A percentile compares a stretch with the other conserved stretches of the same genome.
phyloP scores from a whole-genome alignment of 2,888 invertebrate genomes.

The Amblyjoppa proteus region DNA sequence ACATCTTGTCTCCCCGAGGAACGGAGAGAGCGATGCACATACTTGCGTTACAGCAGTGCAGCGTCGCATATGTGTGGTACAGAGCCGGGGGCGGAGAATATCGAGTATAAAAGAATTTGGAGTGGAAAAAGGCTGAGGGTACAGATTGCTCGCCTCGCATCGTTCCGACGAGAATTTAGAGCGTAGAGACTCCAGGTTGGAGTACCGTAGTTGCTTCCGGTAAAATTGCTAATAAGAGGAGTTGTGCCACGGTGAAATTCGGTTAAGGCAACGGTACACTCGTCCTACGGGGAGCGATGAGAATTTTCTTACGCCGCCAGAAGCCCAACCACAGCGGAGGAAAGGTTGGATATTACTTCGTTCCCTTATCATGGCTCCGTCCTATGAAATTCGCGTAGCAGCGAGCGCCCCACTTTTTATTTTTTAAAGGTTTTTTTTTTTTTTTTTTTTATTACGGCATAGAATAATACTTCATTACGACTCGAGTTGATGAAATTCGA shows the following conservation, averaged over 20 bases:
- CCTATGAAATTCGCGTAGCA: not conserved
- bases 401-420: not conserved
- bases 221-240: constrained; percentile 5
- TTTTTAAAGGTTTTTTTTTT: not conserved
- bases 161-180: not conserved
- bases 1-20: not conserved
- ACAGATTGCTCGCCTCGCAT: not conserved
- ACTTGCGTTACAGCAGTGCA: not conserved
- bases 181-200: not conserved
- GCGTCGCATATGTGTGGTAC: not conserved
- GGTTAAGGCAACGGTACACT: not conserved
- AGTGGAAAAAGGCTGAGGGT: not conserved
- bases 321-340: not conserved
- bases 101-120: not conserved
- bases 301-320: not conserved
- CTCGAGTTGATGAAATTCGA: not conserved
- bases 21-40: not conserved
- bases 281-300: not conserved
- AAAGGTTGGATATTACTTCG: constrained; percentile 2
- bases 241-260: constrained; percentile 6
- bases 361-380: not conserved
- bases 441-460: not conserved
- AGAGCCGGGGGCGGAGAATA: not conserved
- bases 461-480: not conserved
- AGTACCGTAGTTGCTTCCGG: not conserved